Conservation (phyloP, 2,888 invertebrate genomes). For the Ypsolopha scabrella region DNA sequence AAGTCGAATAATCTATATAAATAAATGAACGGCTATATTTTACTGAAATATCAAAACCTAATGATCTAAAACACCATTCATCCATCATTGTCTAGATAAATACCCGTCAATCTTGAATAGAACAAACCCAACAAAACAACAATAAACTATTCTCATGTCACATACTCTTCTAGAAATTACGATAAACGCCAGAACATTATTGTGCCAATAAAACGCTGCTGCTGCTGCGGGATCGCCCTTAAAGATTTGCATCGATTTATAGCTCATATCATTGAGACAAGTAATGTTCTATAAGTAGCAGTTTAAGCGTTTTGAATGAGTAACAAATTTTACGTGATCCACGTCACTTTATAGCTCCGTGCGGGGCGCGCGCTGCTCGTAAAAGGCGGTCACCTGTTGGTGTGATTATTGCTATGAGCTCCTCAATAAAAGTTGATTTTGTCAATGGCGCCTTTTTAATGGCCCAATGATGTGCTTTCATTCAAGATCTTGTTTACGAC, state of each 20-base stretch:
- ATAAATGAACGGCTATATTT: too few relatives aligned
- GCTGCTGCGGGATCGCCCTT: neutral
- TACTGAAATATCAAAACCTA: too few relatives aligned
- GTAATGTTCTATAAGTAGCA: conserved; percentile 15
- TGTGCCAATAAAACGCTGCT: neutral
- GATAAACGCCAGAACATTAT: neutral
- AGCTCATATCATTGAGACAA: conserved; percentile 40
- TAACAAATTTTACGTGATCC: conserved; percentile 45
- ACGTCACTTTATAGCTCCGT: conserved; percentile 19
- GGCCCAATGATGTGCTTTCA: conserved; percentile 52
- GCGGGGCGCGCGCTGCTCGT: conserved; percentile 46
- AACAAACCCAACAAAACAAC: neutral
- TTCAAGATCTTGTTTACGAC: conserved; percentile 19
- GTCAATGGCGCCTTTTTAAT: conserved; percentile 56
- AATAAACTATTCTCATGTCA: neutral
- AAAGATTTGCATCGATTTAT: neutral
- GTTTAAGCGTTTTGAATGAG: conserved; percentile 3
- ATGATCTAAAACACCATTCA: neutral
- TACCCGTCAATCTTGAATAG: neutral
- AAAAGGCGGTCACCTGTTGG: conserved; percentile 65
- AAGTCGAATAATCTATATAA: too few relatives aligned
- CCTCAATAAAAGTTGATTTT: conserved; percentile 40
- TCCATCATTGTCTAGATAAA: neutral
- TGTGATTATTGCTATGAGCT: conserved; percentile 5
- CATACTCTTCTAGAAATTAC: too few relatives aligned